Evolutionary conservation across 2,113 vertebrate genomes (phyloP).

Genomic region (Phodopus roborovskii): DNA sequence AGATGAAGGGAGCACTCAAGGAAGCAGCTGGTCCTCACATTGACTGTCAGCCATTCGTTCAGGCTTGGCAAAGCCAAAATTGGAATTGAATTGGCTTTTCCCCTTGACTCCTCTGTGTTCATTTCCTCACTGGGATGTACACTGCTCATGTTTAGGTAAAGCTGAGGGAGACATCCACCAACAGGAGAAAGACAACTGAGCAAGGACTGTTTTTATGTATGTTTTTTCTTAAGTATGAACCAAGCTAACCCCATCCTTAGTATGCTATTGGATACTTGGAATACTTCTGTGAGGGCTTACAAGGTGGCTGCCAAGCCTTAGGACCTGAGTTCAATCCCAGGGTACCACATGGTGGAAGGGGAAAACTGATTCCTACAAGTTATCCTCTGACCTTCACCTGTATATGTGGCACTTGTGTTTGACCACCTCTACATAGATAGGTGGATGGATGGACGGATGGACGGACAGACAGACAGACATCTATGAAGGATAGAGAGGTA

Average conservation of each 20-base stretch:
- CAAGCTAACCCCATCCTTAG: background rate
- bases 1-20: background rate
- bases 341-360: background rate
- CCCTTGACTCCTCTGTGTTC: background rate
- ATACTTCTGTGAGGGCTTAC: background rate
- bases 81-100: background rate
- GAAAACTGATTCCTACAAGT: too few species aligned
- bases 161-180: background rate
- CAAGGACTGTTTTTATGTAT: background rate
- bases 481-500: background rate
- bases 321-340: background rate
- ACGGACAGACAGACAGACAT: accelerated
- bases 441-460: background rate
- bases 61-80: accelerated
- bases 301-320: background rate
- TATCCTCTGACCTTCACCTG: background rate
- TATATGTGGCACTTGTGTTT: background rate
- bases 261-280: background rate
- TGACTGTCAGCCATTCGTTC: background rate
- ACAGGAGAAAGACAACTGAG: background rate
- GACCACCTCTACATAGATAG: background rate
- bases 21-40: background rate
- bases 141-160: background rate
- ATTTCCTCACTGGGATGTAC: background rate
- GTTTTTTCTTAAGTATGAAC: background rate